A percentile compares a stretch with the other conserved stretches of the same genome.
These are phyloP conservation scores for Iguana delicatissima DNA, from an alignment of 2,797 vertebrate species.

Conservation along the genomic window DNA sequence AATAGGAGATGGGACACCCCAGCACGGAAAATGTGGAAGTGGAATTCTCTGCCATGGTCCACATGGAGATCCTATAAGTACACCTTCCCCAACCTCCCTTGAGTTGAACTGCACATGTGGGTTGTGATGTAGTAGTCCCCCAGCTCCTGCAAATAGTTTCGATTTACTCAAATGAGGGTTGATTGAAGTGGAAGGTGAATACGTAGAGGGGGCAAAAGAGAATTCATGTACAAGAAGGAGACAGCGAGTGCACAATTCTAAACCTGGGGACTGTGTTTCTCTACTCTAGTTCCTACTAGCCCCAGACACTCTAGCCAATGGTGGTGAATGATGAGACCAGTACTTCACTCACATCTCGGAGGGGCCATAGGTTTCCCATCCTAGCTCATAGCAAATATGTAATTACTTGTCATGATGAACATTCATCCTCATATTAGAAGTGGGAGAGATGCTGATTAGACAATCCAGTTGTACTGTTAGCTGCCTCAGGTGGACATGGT, in stretches of 20 bases:
- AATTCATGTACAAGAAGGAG: neutral
- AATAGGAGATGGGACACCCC: too few species aligned
- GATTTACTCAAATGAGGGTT: neutral
- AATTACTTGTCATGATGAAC: neutral
- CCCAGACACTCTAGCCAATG: neutral
- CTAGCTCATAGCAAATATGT: neutral
- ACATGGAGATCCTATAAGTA: too few species aligned
- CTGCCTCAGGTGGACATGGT: neutral
- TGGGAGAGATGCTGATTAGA: neutral
- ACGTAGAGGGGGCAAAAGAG: neutral
- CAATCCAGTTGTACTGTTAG: neutral
- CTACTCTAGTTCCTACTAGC: too few species aligned
- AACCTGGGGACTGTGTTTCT: neutral
- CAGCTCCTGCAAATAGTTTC: neutral
- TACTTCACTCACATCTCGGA: too few species aligned
- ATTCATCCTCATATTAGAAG: neutral
- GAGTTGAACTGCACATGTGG: neutral
- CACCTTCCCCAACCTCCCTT: neutral
- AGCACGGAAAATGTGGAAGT: too few species aligned
- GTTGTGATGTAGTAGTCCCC: neutral
- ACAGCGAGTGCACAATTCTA: neutral
- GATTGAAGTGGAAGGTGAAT: neutral
- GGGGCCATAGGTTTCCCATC: too few species aligned
- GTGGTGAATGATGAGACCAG: too few species aligned
- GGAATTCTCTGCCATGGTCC: too few species aligned